Conservation (phyloP, 1,140 invertebrate genomes). For the Brachionus calyciflorus region DNA sequence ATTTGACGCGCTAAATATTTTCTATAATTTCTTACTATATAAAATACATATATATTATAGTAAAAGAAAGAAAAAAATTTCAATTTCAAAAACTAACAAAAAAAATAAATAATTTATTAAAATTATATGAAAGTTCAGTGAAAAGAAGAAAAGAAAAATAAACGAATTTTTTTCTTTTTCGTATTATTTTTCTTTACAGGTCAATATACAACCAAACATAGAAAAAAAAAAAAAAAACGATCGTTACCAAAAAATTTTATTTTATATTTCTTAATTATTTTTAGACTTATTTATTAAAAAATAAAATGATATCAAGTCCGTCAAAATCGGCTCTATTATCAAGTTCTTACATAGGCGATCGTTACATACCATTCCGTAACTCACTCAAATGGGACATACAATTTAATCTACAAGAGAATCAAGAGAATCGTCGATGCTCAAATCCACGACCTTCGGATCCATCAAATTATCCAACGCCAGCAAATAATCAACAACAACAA, state of each 20-base stretch:
- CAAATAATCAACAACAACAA: not conserved
- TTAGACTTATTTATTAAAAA: not conserved
- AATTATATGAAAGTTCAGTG: constrained; percentile 44
- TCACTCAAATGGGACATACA: constrained; percentile 40
- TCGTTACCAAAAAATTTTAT: not conserved
- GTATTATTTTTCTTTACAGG: not conserved
- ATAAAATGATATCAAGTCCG: constrained; percentile 16
- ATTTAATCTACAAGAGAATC: constrained; percentile 40
- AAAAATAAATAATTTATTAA: constrained; percentile 21
- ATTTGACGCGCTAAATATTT: not conserved
- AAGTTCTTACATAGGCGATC: constrained; percentile 12
- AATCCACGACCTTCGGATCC: not conserved
- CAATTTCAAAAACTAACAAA: not conserved
- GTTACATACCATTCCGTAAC: constrained; percentile 31
- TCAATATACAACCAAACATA: no score
- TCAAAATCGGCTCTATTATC: constrained; percentile 9
- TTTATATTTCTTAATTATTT: not conserved
- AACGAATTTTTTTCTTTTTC: no score
- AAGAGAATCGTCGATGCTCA: not conserved
- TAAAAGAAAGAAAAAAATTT: no score
- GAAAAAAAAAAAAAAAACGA: no score
- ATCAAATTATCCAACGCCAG: not conserved
- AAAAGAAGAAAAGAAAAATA: constrained; percentile 2
- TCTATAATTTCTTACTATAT: no score
- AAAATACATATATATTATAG: no score